These are phyloP conservation scores for Pelodytes ibericus DNA, from an alignment of 2,797 vertebrate genomes.

Conservation along the genomic window DNA sequence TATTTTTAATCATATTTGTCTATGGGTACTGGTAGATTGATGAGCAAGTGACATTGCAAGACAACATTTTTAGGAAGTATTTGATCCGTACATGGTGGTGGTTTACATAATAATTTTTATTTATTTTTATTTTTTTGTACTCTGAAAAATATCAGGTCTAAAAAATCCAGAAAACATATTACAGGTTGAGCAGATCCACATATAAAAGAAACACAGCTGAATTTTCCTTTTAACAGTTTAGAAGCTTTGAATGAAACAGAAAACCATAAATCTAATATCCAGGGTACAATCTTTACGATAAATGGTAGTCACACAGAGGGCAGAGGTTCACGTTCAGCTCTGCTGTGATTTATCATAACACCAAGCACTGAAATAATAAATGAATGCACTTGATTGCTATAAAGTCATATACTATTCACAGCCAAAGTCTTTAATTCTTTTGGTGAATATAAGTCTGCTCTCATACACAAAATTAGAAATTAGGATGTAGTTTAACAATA, in stretches of 20 bases:
- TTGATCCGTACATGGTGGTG: too few relatives aligned
- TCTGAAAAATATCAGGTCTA: too few relatives aligned
- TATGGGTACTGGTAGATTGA: too few relatives aligned
- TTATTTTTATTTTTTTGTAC: not conserved
- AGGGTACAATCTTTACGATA: conserved; percentile 42
- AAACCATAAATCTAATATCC: conserved; percentile 44
- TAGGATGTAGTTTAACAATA: not conserved
- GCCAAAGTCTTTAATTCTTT: conserved; percentile 22
- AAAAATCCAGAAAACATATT: not conserved
- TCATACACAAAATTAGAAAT: conserved; percentile 4
- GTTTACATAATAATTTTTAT: not conserved
- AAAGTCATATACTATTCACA: conserved; percentile 33
- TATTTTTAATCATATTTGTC: too few relatives aligned
- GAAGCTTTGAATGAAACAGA: conserved; percentile 26
- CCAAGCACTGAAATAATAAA: conserved; percentile 43
- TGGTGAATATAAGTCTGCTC: conserved; percentile 3
- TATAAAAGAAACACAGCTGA: too few relatives aligned
- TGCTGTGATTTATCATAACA: conserved; percentile 44
- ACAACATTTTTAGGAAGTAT: too few relatives aligned
- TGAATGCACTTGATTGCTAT: conserved; percentile 42
- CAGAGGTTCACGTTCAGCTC: conserved; percentile 29
- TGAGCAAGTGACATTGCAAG: too few relatives aligned
- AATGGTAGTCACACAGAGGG: conserved; percentile 40
- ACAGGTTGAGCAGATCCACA: not conserved
- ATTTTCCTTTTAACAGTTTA: conserved; percentile 32